Percentiles rank a stretch among this genome's conserved stretches.
Conservation (phyloP, 1,140 invertebrate species). For the Cydia splendana region DNA sequence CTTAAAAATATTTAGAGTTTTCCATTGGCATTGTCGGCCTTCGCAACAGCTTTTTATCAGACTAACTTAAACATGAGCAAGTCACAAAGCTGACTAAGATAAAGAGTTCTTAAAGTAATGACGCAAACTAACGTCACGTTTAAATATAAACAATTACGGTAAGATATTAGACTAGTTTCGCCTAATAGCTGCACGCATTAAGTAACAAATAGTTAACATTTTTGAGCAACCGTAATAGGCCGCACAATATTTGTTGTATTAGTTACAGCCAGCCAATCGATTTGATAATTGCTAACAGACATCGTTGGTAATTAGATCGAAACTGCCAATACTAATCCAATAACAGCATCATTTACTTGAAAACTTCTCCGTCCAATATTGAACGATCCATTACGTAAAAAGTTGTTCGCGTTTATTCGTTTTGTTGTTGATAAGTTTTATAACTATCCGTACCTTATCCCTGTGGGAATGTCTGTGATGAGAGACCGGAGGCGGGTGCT, state of each 20-base stretch:
- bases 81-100: slow-evolving; percentile 23
- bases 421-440: neutral
- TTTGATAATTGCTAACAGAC: slow-evolving; percentile 16
- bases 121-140: slow-evolving; percentile 18
- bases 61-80: neutral
- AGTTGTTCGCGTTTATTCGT: neutral
- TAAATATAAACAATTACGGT: slow-evolving; percentile 28
- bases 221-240: slow-evolving; percentile 4
- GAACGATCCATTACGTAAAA: neutral
- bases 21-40: neutral
- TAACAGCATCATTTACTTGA: slow-evolving; percentile 20
- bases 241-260: slow-evolving; percentile 1
- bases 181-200: slow-evolving; percentile 15
- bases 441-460: slow-evolving; percentile 61
- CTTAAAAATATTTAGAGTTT: neutral
- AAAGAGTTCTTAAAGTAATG: slow-evolving; percentile 26
- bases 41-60: neutral
- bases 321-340: slow-evolving; percentile 7
- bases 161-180: slow-evolving; percentile 13
- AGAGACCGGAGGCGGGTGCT: slow-evolving; percentile 64
- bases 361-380: slow-evolving; percentile 9
- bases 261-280: slow-evolving; percentile 7
- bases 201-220: neutral
- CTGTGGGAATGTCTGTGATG: slow-evolving; percentile 70
- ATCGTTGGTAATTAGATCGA: slow-evolving; percentile 23